Evolutionary conservation across 2,797 vertebrate genomes (phyloP).

Genomic region (Nannoperca obscura): DNA sequence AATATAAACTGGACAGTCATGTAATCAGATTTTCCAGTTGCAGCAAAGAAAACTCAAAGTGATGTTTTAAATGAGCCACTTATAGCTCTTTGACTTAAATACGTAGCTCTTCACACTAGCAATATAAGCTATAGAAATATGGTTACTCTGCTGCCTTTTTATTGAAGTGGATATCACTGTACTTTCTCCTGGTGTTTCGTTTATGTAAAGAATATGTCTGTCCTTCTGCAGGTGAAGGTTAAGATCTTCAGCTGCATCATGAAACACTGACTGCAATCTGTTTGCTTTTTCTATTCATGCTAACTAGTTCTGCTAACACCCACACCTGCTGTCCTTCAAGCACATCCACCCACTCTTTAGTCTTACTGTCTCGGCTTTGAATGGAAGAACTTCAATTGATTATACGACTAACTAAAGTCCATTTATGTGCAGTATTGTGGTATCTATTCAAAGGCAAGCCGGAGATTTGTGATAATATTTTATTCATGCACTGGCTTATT

Average conservation of each 20-base stretch:
- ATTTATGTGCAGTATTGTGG: neutral
- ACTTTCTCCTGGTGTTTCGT: constrained; percentile 12
- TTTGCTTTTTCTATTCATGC: constrained; percentile 40
- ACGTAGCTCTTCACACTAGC: neutral
- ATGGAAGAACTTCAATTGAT: constrained; percentile 14
- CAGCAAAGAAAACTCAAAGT: neutral
- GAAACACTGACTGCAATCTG: constrained; percentile 55
- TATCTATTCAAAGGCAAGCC: constrained; percentile 16
- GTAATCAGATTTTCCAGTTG: neutral
- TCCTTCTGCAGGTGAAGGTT: constrained; percentile 56
- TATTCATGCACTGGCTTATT: constrained; percentile 10
- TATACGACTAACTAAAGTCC: neutral
- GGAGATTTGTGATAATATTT: constrained; percentile 17
- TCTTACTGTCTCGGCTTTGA: constrained; percentile 23
- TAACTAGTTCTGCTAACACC: constrained; percentile 45
- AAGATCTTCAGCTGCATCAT: constrained; percentile 59
- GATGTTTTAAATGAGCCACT: neutral
- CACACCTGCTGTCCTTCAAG: constrained; percentile 46
- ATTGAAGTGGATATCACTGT: neutral
- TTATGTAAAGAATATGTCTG: constrained; percentile 34
- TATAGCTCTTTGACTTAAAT: neutral
- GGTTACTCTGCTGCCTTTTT: neutral
- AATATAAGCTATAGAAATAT: neutral
- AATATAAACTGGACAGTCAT: neutral
- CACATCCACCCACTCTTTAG: constrained; percentile 26